Percentiles rank a stretch among this genome's conserved stretches.
Conservation (phyloP, 2,888 invertebrate species). For the Synergus gifuensis region DNA sequence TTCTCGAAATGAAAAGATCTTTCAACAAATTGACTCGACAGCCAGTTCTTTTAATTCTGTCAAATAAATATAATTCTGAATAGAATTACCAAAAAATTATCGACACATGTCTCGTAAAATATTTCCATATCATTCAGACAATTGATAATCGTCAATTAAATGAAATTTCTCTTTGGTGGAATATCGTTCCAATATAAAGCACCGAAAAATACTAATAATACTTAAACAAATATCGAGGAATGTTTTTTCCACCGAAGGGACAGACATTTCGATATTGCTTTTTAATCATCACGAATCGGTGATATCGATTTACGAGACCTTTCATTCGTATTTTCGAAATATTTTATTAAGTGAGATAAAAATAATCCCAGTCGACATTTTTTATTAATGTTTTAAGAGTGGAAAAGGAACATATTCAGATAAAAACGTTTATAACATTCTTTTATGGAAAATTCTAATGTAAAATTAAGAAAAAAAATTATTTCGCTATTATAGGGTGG, state of each 20-base stretch:
- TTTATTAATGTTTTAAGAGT: neutral
- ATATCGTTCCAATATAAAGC: constrained; percentile 11
- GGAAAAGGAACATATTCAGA: neutral
- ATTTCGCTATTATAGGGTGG: constrained; percentile 44
- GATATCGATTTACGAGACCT: constrained; percentile 16
- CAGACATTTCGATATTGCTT: constrained; percentile 16
- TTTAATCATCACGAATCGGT: constrained; percentile 22
- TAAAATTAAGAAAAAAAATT: too few relatives aligned
- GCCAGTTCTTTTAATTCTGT: neutral
- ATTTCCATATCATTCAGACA: neutral
- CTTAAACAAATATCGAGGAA: constrained; percentile 12
- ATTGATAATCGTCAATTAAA: constrained; percentile 1
- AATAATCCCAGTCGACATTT: neutral
- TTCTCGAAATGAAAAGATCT: neutral
- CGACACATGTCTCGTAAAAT: neutral
- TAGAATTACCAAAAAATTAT: constrained; percentile 5
- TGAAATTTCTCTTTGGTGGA: constrained; percentile 18
- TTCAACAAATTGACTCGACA: neutral
- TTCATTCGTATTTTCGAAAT: neutral
- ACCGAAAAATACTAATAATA: constrained; percentile 26
- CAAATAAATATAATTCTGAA: neutral
- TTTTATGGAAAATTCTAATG: too few relatives aligned
- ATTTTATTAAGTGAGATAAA: constrained; percentile 26
- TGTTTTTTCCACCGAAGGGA: constrained; percentile 4
- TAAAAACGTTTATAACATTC: neutral